Evolutionary conservation across 2,888 invertebrate genomes (phyloP).

Genomic region (Trichogramma dendrolimi): DNA sequence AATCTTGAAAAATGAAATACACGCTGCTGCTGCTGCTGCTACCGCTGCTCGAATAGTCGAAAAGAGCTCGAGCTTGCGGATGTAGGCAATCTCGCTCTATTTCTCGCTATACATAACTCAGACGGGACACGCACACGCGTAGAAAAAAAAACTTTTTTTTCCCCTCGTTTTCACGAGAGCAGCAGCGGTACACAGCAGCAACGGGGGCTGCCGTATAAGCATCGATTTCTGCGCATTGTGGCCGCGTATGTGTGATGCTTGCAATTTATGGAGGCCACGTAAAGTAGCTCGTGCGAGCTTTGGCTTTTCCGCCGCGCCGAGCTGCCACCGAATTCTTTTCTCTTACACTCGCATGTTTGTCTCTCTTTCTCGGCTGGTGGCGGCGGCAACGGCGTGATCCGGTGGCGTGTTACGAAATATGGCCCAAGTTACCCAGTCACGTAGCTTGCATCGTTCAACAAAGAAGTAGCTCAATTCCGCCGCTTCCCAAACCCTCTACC

Average conservation of each 20-base stretch:
- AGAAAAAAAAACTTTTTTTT: no score
- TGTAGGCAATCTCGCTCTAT: no score
- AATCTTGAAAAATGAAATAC: no score
- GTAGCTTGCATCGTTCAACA: slow-evolving; percentile 35
- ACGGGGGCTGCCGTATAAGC: slow-evolving; percentile 2
- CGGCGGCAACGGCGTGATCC: background rate
- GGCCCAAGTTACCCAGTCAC: slow-evolving; percentile 36
- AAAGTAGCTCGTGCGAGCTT: background rate
- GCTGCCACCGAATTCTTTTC: slow-evolving; percentile 4
- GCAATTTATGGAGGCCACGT: slow-evolving; percentile 17
- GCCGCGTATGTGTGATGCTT: background rate
- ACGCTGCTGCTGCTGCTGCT: no score
- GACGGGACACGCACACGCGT: no score
- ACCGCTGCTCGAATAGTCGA: no score
- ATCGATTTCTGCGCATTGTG: slow-evolving; percentile 19
- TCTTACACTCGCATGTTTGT: background rate
- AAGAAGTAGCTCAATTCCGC: slow-evolving; percentile 36
- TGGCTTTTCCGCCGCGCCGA: background rate
- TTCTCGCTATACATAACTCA: no score
- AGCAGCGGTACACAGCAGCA: no score
- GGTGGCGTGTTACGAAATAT: slow-evolving; percentile 32
- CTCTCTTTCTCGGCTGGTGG: background rate
- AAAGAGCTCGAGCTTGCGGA: no score
- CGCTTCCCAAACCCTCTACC: background rate
- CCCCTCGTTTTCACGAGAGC: no score